Conservation (phyloP, 1,140 invertebrate genomes). For the Ridgeia piscesae region DNA sequence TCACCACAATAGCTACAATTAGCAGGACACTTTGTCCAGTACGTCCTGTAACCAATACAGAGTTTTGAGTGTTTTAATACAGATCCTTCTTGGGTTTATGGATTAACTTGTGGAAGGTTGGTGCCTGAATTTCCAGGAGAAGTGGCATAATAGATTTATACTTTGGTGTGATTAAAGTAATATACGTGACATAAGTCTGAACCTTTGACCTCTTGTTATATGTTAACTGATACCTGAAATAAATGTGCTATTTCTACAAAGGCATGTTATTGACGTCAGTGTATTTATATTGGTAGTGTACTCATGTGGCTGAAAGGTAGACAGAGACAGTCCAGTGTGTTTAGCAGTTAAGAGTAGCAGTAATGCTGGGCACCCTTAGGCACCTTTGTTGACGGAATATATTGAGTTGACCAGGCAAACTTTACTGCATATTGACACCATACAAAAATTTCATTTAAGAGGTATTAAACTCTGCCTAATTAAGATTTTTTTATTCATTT, state of each 20-base stretch:
- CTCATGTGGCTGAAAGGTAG: not conserved
- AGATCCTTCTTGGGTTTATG: no score
- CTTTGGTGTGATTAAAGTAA: slow-evolving; percentile 57
- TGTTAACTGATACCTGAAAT: not conserved
- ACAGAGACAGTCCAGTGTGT: not conserved
- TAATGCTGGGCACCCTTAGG: not conserved
- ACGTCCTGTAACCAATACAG: no score
- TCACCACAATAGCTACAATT: no score
- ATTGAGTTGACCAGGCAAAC: not conserved
- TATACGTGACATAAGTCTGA: no score
- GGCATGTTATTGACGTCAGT: not conserved
- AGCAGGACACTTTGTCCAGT: no score
- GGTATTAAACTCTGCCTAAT: not conserved
- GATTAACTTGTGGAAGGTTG: no score
- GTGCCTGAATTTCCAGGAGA: no score
- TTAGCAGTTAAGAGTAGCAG: not conserved
- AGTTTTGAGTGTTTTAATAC: no score
- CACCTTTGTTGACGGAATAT: not conserved
- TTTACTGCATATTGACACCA: not conserved
- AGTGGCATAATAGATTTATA: no score
- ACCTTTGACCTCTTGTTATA: no score
- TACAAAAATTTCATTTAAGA: not conserved
- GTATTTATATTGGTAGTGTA: not conserved
- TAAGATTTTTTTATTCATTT: not conserved
- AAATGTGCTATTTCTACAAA: not conserved